Percentiles rank a stretch among this genome's conserved stretches.
phyloP scores from a whole-genome alignment of 2,888 invertebrate genomes.

The Eupithecia subumbrata region DNA sequence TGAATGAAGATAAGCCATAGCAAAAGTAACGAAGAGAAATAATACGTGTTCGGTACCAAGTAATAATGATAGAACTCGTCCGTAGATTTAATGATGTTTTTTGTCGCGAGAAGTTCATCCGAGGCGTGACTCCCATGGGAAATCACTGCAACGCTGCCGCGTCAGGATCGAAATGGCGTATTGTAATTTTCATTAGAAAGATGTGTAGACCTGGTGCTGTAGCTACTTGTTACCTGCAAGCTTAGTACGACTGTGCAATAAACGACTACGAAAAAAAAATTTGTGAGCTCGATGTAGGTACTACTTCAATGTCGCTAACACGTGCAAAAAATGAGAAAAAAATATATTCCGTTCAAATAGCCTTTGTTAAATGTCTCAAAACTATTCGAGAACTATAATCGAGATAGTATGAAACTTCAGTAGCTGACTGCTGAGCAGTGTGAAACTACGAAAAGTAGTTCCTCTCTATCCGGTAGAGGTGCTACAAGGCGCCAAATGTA shows the following conservation, averaged over 20 bases:
- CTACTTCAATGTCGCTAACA: too few species aligned
- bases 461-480: too few species aligned
- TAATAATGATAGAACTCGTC: neutral
- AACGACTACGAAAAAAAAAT: neutral
- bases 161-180: slow-evolving; percentile 10
- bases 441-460: too few species aligned
- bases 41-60: neutral
- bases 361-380: too few species aligned
- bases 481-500: too few species aligned
- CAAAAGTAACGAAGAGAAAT: neutral
- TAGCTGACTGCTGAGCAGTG: too few species aligned
- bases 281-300: too few species aligned
- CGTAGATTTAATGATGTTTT: slow-evolving; percentile 20
- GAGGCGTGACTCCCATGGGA: slow-evolving; percentile 26
- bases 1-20: neutral
- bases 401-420: too few species aligned
- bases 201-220: neutral
- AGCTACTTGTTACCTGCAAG: neutral
- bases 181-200: slow-evolving; percentile 8
- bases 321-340: too few species aligned
- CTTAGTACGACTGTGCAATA: neutral
- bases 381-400: too few species aligned
- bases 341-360: too few species aligned
- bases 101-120: slow-evolving; percentile 27
- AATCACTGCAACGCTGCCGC: slow-evolving; percentile 21